A percentile compares a stretch with the other conserved stretches of the same genome.
Evolutionary conservation across 2,888 invertebrate genomes (phyloP).

Genomic region (Drosophila nr. medialis): DNA sequence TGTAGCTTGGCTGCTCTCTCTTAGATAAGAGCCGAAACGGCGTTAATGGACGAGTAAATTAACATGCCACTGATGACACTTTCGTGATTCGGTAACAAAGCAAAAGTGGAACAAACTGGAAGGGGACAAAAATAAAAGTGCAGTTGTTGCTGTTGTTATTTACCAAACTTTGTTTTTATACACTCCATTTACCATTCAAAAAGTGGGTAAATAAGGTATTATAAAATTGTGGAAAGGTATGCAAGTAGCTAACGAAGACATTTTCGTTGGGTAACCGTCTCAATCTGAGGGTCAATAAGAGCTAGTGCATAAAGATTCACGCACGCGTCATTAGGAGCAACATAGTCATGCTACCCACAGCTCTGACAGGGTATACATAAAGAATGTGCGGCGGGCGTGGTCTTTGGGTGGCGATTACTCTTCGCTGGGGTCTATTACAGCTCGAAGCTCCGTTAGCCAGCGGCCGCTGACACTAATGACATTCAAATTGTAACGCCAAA

Average conservation of each 20-base stretch:
- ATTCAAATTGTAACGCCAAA: conserved; percentile 76
- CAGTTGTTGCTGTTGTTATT: conserved; percentile 12
- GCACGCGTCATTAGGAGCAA: background rate
- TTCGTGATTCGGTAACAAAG: conserved; percentile 58
- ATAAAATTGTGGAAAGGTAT: background rate
- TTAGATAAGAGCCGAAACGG: conserved; percentile 48
- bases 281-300: background rate
- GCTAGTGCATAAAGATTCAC: background rate
- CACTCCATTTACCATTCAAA: background rate
- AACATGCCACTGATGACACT: conserved; percentile 62
- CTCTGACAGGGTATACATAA: conserved; percentile 20
- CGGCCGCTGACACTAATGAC: conserved; percentile 76
- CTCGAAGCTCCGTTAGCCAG: conserved; percentile 65
- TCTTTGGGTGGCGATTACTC: conserved; percentile 12
- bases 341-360: background rate
- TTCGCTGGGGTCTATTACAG: conserved; percentile 20
- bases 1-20: conserved; percentile 31
- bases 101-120: conserved; percentile 56
- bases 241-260: background rate
- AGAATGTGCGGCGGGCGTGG: conserved; percentile 37
- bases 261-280: background rate
- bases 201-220: background rate
- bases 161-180: conserved; percentile 1
- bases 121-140: conserved; percentile 24
- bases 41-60: conserved; percentile 49